phyloP scores from a whole-genome alignment of 2,113 vertebrate species.

The Corydoras sp. region DNA sequence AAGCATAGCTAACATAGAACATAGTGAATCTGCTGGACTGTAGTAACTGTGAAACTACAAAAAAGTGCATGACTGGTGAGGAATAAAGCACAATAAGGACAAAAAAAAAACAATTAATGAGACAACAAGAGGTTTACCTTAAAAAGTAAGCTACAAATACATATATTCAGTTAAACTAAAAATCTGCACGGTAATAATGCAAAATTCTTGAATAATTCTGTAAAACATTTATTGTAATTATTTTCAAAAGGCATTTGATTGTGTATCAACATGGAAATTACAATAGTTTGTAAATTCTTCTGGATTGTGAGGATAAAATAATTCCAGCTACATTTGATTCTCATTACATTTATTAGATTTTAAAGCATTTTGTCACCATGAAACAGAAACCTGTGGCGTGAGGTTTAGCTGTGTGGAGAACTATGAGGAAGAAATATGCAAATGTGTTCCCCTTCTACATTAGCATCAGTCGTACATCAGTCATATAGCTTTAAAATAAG shows the following conservation, averaged over 20 bases:
- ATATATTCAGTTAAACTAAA: too few relatives aligned
- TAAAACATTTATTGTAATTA: slow-evolving; percentile 28
- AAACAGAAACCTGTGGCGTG: neutral
- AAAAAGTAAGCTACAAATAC: too few relatives aligned
- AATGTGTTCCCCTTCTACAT: neutral
- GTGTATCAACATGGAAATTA: neutral
- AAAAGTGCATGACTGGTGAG: too few relatives aligned
- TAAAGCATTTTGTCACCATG: neutral
- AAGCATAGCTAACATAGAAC: too few relatives aligned
- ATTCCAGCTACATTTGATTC: neutral
- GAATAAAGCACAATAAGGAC: too few relatives aligned
- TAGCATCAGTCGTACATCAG: slow-evolving; percentile 1
- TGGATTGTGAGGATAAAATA: neutral
- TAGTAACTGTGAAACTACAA: too few relatives aligned
- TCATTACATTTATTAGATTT: neutral
- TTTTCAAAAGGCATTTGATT: slow-evolving; percentile 4
- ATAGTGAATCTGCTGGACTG: too few relatives aligned
- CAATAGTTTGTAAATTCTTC: neutral
- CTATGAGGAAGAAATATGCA: neutral
- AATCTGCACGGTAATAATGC: neutral
- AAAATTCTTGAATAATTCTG: neutral
- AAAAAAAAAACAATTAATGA: too few relatives aligned
- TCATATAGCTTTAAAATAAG: slow-evolving; percentile 26
- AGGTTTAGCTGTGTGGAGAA: neutral
- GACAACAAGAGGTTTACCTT: too few relatives aligned